These are phyloP conservation scores for Spicauda simplicius DNA, from an alignment of 2,888 invertebrate genomes.

Conservation along the genomic window DNA sequence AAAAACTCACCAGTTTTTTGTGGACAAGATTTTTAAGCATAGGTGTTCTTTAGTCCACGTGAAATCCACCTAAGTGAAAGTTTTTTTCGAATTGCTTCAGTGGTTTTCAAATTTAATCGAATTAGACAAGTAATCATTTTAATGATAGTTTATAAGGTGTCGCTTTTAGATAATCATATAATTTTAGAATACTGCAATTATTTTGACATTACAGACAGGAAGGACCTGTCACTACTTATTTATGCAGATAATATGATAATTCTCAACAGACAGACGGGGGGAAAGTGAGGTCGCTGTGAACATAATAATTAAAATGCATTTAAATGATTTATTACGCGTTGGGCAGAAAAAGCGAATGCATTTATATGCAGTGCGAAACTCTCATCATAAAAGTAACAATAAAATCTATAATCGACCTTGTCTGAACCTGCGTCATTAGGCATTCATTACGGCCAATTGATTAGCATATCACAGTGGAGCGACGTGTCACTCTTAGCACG, in stretches of 20 bases:
- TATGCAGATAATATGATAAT: slow-evolving; percentile 9
- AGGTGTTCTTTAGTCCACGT: no score
- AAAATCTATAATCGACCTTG: slow-evolving; percentile 38
- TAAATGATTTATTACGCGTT: slow-evolving; percentile 19
- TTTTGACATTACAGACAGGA: neutral
- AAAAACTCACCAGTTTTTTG: no score
- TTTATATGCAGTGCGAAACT: slow-evolving; percentile 35
- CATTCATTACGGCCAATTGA: slow-evolving; percentile 29
- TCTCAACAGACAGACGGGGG: slow-evolving; percentile 11
- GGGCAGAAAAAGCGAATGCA: slow-evolving; percentile 26
- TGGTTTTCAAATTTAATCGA: no score
- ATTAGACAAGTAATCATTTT: no score
- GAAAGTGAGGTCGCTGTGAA: slow-evolving; percentile 28
- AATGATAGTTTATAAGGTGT: no score
- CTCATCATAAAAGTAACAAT: slow-evolving; percentile 37
- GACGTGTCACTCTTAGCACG: slow-evolving; percentile 36
- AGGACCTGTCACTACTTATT: slow-evolving; percentile 6
- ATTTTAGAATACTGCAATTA: no score
- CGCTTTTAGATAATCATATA: no score
- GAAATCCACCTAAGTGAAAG: no score
- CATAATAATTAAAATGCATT: slow-evolving; percentile 23
- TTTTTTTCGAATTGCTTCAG: no score
- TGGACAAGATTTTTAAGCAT: no score
- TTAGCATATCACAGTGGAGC: slow-evolving; percentile 38
- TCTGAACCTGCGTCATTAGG: slow-evolving; percentile 28